These are phyloP conservation scores for Corynorhinus townsendii DNA, from an alignment of 2,113 vertebrate species.

Conservation along the genomic window DNA sequence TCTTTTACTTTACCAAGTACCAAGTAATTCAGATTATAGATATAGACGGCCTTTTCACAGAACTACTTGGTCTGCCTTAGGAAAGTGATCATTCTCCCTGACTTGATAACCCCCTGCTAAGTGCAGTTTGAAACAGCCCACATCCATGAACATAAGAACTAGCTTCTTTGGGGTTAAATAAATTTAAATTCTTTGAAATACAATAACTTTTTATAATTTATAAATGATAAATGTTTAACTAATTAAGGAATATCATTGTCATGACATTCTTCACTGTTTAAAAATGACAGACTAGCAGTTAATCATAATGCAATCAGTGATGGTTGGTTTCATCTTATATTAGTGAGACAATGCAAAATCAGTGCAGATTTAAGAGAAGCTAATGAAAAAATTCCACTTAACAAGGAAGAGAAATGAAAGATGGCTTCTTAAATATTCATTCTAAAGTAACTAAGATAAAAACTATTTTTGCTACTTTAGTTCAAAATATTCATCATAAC, in stretches of 20 bases:
- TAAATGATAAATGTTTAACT: slow-evolving; percentile 62
- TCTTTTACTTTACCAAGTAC: not conserved
- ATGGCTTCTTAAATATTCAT: slow-evolving; percentile 17
- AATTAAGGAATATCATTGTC: slow-evolving; percentile 57
- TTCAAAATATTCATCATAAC: slow-evolving; percentile 14
- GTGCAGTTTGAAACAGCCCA: slow-evolving; percentile 25
- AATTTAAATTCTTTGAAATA: slow-evolving; percentile 55
- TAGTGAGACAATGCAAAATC: slow-evolving; percentile 55
- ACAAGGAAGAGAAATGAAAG: slow-evolving; percentile 25
- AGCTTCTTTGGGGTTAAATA: slow-evolving; percentile 36
- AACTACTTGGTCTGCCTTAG: not conserved
- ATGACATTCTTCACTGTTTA: slow-evolving; percentile 59
- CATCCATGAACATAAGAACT: not conserved
- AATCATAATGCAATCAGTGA: slow-evolving; percentile 67
- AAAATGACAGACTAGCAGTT: slow-evolving; percentile 50
- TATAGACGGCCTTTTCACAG: not conserved
- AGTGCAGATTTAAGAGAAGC: slow-evolving; percentile 24
- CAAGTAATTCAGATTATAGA: not conserved
- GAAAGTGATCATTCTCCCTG: slow-evolving; percentile 5
- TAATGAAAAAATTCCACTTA: slow-evolving; percentile 58
- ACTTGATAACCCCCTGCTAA: slow-evolving; percentile 1
- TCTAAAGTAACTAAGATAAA: slow-evolving; percentile 23
- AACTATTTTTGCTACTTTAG: not conserved
- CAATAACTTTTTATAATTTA: slow-evolving; percentile 48
- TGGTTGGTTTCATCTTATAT: slow-evolving; percentile 60